Evolutionary conservation across 2,888 invertebrate genomes (phyloP).

Genomic region (Mechanitis mazaeus): DNA sequence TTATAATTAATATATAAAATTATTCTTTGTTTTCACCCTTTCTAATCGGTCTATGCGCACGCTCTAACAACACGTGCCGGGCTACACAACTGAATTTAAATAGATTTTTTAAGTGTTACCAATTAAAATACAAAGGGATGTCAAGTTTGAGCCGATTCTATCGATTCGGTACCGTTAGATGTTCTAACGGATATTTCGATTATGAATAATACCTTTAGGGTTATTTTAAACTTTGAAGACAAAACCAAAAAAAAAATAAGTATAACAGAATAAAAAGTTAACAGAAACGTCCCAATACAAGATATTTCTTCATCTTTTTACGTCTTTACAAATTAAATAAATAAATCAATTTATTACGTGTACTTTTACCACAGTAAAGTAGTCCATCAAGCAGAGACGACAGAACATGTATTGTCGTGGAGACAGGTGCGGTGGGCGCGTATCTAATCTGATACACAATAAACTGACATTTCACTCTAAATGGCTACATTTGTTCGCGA

Average conservation of each 20-base stretch:
- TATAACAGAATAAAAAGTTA: neutral
- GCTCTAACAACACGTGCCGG: constrained; percentile 60
- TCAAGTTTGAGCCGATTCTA: constrained; percentile 44
- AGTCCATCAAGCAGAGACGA: neutral
- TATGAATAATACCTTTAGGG: constrained; percentile 11
- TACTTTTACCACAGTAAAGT: neutral
- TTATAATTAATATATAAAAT: constrained; percentile 62
- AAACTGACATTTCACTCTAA: constrained; percentile 43
- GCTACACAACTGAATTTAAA: constrained; percentile 56
- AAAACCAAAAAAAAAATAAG: neutral
- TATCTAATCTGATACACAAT: constrained; percentile 49
- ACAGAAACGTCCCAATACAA: neutral
- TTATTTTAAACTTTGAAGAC: neutral
- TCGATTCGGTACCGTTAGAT: constrained; percentile 38
- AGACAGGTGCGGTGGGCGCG: constrained; percentile 44
- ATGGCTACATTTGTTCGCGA: constrained; percentile 10
- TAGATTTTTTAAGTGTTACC: constrained; percentile 46
- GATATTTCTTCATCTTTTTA: neutral
- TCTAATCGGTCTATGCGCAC: constrained; percentile 65
- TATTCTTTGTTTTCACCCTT: constrained; percentile 67
- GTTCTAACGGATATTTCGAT: constrained; percentile 13
- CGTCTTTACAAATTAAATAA: constrained; percentile 1
- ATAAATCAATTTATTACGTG: constrained; percentile 5
- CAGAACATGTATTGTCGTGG: neutral
- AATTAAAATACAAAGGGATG: constrained; percentile 52